Evolutionary conservation across 1,140 invertebrate species (phyloP), one percentile per base, ranked within the genome.

Genomic region (Papilio xuthus): DNA sequence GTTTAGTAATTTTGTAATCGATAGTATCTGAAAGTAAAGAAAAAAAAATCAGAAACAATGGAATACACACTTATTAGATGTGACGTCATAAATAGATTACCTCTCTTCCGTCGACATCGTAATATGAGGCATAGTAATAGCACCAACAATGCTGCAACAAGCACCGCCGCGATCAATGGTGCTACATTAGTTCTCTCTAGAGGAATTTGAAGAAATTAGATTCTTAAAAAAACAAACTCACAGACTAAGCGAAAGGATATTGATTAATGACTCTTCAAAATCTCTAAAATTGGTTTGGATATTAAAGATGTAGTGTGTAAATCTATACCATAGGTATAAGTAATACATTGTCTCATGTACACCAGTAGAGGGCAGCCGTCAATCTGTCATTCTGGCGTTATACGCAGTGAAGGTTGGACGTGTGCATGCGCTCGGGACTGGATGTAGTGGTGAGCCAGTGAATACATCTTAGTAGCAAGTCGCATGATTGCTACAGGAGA

Each of bases 121-220:
- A 93, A 78, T 47, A 94, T 83, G 63, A 94, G 89, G 50, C 93
- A 94, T 26, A 94, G 82, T 42, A 92, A 85, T 12, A 93, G 84
- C 67, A 94, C 87, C 0, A 94, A 81, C 37, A 94, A 82, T 41
- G 89, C 93, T 1, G 92, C 89, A 20, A 92, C 87, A 18, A 94
- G 85, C n/a, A 89, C 93, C 0, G 89, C 92, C 1, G 90, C 93
- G 70, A 93, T 93, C 37, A 94, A 81, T 41, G 93, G 93, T 44
- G 90, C 92, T 82, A 93, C 88, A 80, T 93, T 89, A 77, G 93
- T 91, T 60, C 92, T 94, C 86, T 94, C 93, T 94, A 89, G 89
- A 88, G 4, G 13, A 56, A 56, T 20, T 20, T 44, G 13, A 53
- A 53, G 7, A 53, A 0, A 2, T 53, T 53, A 53, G 18, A 20